Evolutionary conservation across 2,113 vertebrate genomes (phyloP), one percentile per base, ranked within the genome.

Genomic region (Xenus cinereus): DNA sequence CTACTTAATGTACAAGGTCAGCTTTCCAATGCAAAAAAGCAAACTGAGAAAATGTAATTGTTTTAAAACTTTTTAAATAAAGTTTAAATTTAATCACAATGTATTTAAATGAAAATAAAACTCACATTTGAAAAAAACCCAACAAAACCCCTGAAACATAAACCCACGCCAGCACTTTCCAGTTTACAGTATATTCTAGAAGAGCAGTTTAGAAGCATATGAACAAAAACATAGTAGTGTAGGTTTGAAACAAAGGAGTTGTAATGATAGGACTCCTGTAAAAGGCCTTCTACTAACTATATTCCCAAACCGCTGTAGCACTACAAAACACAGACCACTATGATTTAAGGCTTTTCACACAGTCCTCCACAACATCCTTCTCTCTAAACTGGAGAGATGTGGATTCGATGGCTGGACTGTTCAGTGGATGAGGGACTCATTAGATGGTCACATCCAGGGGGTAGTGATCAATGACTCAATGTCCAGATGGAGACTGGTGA

Each of bases 171-270:
- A 91, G 23, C 30, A 56, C 30, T 64, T 82, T 30, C 20, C 41
- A 67, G 14, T 33, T 54, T n/a, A 79, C 30, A 88, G 45, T 35
- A 28, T 15, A 46, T 57, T 79, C 60, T 93, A 90, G 85, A 78
- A 7, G 85, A 93, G 74, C 33, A 78, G 48, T 60, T 95, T 26
- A 89, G 62, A 86, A 94, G 68, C 20, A 59, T 11, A 59, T 63
- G 56, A 86, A 81, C 39, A 92, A 95, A 96, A 94, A 89, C 32
- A 39, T 10, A 73, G 50, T 14, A 87, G 78, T 54, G 54, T 48
- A 95, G 80, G 80, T 54, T 85, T 95, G 81, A 92, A 95, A 90
- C 46, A 89, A 94, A 90, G 74, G 93, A 93, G 32, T 18, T 35
- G 9, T 33, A 76, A 43, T 6, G 32, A 51, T 16, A 83, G 22